Evolutionary conservation across 2,888 invertebrate species (phyloP), one percentile per base, ranked within the genome.

Genomic region (Thera britannica): DNA sequence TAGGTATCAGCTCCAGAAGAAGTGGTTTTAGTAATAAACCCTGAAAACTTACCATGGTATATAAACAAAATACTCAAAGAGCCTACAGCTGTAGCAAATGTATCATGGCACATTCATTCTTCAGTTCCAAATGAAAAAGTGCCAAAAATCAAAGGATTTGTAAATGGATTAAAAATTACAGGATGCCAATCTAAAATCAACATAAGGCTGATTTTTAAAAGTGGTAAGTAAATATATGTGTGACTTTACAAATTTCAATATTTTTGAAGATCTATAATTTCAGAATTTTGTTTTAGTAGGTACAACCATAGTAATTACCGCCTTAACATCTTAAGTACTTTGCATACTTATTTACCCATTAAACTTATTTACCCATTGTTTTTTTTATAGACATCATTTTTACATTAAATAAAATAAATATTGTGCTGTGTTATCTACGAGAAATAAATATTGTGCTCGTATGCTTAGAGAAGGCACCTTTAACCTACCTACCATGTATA

Each of bases 121-220:
- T 95, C 95, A 68, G 92, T 96, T 36, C 82, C 90, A 11, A 84
- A 86, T 60, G 86, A 94, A 54, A 90, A 88, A 79, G 77, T 87
- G 23, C 55, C 79, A 9, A 91, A 87, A 79, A 84, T 93, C 54
- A 83, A 84, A 67, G 81, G 83, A 46, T 93, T 90, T 81, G 79
- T 89, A n/a, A 84, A 85, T 71, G 83, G 77, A 58, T 77, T 88
- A 11, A 76, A 79, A 72, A 71, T 70, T 41, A 52, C 65, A 36
- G 73, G 71, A 55, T 70, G 70, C 58, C 73, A 70, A 68, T 71
- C 82, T 75, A 81, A 92, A 78, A 79, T 96, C 36, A 94, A 95
- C 66, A 74, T 97, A 41, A 95, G 95, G 75, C 88, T 97, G 80
- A 96, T 97, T 81, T 97, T 97, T 95, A 97, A 97, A 93, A 92